Evolutionary conservation across 2,113 vertebrate species (phyloP).

Genomic region (Anser cygnoides): DNA sequence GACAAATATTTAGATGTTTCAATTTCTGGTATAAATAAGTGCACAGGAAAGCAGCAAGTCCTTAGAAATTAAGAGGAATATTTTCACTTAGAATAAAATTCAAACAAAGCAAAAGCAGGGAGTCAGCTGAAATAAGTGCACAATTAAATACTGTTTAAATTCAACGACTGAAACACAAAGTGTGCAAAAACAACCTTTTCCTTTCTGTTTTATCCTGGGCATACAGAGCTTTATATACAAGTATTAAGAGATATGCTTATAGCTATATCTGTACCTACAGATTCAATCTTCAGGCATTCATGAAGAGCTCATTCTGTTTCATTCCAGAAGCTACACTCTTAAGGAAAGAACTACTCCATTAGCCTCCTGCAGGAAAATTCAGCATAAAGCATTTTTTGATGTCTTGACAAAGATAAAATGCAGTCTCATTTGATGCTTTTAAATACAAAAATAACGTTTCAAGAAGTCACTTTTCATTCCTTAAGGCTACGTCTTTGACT

Average conservation of each 20-base stretch:
- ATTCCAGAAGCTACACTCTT: background rate
- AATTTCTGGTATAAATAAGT: background rate
- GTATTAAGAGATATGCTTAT: background rate
- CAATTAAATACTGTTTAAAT: background rate
- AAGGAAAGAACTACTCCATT: background rate
- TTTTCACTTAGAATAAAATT: background rate
- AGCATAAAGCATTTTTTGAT: background rate
- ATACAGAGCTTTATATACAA: background rate
- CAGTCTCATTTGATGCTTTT: background rate
- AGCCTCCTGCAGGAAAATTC: constrained; percentile 1
- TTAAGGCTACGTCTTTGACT: background rate
- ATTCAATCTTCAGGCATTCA: background rate
- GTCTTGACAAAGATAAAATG: constrained; percentile 33
- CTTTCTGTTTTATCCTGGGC: background rate
- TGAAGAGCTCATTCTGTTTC: background rate
- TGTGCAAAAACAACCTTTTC: background rate
- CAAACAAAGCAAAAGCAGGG: background rate
- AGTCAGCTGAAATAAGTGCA: background rate
- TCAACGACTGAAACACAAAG: background rate
- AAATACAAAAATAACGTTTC: background rate
- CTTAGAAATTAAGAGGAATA: background rate
- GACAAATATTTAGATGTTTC: background rate
- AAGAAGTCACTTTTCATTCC: constrained; percentile 16
- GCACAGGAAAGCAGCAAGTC: background rate
- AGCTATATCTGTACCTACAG: background rate